phyloP scores from a whole-genome alignment of 1,140 invertebrate genomes.

The Zophobas atratus region DNA sequence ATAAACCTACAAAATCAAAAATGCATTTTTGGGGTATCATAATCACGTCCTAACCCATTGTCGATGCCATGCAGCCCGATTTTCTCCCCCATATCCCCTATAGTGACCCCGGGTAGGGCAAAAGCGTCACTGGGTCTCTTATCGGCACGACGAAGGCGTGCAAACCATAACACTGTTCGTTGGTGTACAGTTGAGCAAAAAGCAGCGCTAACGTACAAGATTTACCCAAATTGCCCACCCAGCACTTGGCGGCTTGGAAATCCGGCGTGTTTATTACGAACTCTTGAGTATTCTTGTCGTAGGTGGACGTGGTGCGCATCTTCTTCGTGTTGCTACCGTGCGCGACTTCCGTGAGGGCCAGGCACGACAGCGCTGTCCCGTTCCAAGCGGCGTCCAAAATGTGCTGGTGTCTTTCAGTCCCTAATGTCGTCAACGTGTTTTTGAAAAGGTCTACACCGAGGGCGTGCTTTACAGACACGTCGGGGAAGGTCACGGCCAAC shows the following conservation, averaged over 20 bases:
- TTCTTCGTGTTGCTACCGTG: constrained; percentile 96
- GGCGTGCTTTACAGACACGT: constrained; percentile 79
- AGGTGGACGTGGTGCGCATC: constrained; percentile 92
- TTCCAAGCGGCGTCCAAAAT: constrained; percentile 79
- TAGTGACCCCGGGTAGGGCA: constrained; percentile 79
- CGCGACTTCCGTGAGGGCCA: constrained; percentile 93
- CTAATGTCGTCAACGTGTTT: constrained; percentile 79
- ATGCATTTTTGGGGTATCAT: background rate
- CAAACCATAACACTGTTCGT: constrained; percentile 88
- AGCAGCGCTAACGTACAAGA: constrained; percentile 89
- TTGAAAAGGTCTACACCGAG: constrained; percentile 80
- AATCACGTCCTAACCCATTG: constrained; percentile 77
- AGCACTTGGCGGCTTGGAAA: constrained; percentile 96
- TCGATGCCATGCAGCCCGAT: constrained; percentile 90
- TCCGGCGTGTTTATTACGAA: constrained; percentile 94
- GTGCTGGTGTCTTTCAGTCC: constrained; percentile 83
- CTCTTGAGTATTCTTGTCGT: constrained; percentile 82
- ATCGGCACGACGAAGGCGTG: constrained; percentile 90
- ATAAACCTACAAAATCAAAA: constrained; percentile 77
- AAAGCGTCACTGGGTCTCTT: constrained; percentile 81
- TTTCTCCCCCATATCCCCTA: constrained; percentile 93
- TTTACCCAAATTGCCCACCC: constrained; percentile 92
- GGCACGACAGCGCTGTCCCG: constrained; percentile 78
- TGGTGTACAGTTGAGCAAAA: constrained; percentile 89
- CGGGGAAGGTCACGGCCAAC: constrained; percentile 76